A percentile compares a stretch with the other conserved stretches of the same genome.
Evolutionary conservation across 2,113 vertebrate genomes (phyloP).

Genomic region (Ondatra zibethicus): DNA sequence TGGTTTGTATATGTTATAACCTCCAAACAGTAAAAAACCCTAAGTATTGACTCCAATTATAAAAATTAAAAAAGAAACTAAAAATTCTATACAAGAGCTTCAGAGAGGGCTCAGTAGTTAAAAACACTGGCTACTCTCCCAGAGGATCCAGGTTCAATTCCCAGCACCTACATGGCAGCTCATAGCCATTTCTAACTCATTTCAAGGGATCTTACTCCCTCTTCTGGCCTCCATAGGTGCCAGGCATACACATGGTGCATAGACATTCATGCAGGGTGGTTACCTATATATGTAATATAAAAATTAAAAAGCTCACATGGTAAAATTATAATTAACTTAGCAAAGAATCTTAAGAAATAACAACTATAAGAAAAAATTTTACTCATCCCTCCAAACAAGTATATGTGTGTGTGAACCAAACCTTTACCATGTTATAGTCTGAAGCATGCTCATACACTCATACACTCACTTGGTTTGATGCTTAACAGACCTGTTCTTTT

Average conservation of each 20-base stretch:
- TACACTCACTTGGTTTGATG: background rate
- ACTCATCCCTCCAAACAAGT: background rate
- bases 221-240: background rate
- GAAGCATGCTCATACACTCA: background rate
- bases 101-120: background rate
- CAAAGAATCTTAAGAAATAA: slow-evolving; percentile 39
- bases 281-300: background rate
- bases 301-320: background rate
- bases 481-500: slow-evolving; percentile 13
- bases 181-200: background rate
- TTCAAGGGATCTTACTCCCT: background rate
- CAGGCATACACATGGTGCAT: background rate
- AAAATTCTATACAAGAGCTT: slow-evolving; percentile 29
- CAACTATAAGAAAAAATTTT: slow-evolving; percentile 12
- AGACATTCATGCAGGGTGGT: background rate
- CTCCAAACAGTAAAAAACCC: slow-evolving; percentile 18
- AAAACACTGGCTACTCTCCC: background rate
- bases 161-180: background rate
- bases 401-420: slow-evolving; percentile 6
- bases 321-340: slow-evolving; percentile 45
- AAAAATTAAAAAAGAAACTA: slow-evolving; percentile 46
- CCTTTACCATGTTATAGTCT: background rate
- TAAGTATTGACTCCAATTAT: background rate
- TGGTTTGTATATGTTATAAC: slow-evolving; percentile 6
- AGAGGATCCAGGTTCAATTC: background rate